phyloP scores from a whole-genome alignment of 2,113 vertebrate species.

The Melanotaenia duboulayi region DNA sequence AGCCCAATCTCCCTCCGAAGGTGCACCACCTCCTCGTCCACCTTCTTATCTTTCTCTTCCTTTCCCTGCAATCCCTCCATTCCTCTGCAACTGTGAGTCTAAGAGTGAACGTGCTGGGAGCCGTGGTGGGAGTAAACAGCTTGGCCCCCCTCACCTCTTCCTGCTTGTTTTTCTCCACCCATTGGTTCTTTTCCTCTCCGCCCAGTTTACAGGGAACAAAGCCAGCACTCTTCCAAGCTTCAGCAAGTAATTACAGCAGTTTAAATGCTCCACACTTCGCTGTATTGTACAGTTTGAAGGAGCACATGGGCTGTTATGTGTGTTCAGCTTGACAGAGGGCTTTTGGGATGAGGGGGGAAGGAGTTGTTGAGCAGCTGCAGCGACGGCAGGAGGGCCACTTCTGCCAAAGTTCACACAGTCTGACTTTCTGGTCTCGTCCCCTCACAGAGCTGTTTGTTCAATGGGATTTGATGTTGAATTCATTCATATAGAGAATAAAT shows the following conservation, averaged over 20 bases:
- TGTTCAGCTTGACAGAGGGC: constrained; percentile 54
- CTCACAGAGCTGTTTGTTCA: background rate
- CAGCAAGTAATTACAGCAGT: constrained; percentile 51
- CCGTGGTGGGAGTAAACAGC: background rate
- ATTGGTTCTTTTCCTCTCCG: constrained; percentile 44
- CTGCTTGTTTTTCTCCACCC: constrained; percentile 35
- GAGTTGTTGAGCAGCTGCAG: constrained; percentile 60
- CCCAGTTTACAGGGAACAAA: constrained; percentile 64
- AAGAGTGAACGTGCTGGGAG: background rate
- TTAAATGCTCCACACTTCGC: constrained; percentile 39
- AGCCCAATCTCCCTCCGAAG: constrained; percentile 83
- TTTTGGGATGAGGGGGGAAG: background rate
- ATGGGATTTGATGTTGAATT: too few relatives aligned
- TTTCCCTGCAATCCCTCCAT: constrained; percentile 48
- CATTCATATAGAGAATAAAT: background rate
- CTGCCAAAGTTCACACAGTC: constrained; percentile 15
- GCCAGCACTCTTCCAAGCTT: constrained; percentile 61
- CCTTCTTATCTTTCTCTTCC: constrained; percentile 11
- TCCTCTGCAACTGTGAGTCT: background rate
- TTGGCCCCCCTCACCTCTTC: background rate
- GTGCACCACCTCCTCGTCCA: constrained; percentile 48
- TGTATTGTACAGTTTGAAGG: background rate
- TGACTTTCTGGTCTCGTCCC: background rate
- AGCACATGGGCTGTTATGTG: constrained; percentile 8
- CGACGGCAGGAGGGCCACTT: constrained; percentile 27